Evolutionary conservation across 2,888 invertebrate genomes (phyloP).

Genomic region (Lasius fuliginosus): DNA sequence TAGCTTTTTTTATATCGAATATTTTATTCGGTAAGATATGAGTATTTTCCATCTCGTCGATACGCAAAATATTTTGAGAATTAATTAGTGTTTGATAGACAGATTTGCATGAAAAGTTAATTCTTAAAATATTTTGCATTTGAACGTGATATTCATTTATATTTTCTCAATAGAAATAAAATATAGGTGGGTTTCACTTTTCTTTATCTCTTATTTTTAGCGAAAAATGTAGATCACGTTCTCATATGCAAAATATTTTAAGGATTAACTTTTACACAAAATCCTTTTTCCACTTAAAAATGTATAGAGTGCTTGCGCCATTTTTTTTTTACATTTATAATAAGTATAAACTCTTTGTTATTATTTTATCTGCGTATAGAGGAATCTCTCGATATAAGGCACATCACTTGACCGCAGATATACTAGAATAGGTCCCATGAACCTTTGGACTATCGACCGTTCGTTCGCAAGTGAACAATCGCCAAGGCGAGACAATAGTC

Average conservation of each 20-base stretch:
- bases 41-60: background rate
- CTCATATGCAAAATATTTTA: conserved; percentile 38
- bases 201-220: conserved; percentile 25
- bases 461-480: conserved; percentile 49
- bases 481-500: conserved; percentile 23
- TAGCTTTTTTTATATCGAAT: background rate
- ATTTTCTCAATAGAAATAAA: conserved; percentile 39
- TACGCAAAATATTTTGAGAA: background rate
- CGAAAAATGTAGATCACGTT: conserved; percentile 39
- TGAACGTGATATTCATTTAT: conserved; percentile 20
- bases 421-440: conserved; percentile 17
- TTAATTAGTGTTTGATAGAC: background rate
- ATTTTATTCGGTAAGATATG: conserved; percentile 20
- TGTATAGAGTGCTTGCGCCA: background rate
- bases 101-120: conserved; percentile 23
- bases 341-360: conserved; percentile 9
- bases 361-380: conserved; percentile 1
- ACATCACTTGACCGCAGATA: conserved; percentile 21
- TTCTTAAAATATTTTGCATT: conserved; percentile 35
- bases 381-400: conserved; percentile 24
- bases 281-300: background rate
- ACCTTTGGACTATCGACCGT: conserved; percentile 30
- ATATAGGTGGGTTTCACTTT: conserved; percentile 12
- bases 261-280: conserved; percentile 35
- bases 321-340: conserved; percentile 14